Base-by-base conservation (phyloP, 2,797 vertebrate genomes). In the Sebastolobus alascanus region DNA sequence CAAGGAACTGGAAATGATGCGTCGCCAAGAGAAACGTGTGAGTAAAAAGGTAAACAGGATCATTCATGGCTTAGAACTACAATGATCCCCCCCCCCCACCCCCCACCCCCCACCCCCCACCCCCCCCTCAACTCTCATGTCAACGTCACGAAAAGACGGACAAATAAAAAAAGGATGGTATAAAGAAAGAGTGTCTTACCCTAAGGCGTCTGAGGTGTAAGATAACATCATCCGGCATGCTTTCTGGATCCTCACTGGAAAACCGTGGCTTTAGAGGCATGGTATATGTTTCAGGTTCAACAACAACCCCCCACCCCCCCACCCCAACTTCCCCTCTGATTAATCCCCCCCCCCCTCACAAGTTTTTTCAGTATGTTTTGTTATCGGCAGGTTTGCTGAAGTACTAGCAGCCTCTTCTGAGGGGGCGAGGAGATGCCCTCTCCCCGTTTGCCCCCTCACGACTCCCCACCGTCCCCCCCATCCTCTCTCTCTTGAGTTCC, bases 151-250 rank as follows among this genome's bases (percentile, higher is more conserved):
- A 43, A 46, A 76, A 11, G 25, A 60, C 1, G 8, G 52, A 43
- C 4, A 43, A 35, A 58, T 38, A 16, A 35, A 27, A 50, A 58
- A 31, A 38, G 1, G 1, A 27, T 9, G 2, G 33, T 20, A 59
- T 6, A 14, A 82, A 74, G 35, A 67, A 66, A 90, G 87, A 73
- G 70, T 82, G 84, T n/a, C 95, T 97, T 98, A 97, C 96, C 97
- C 95, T 95, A 91, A 93, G 95, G 95, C 91, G 90, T 95, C 94
- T 96, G 84, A 96, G 93, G 94, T 95, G 92, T 92, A 94, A 93
- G 91, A 94, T 92, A 89, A 91, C 95, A 94, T 95, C 94, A 96
- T 96, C 95, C 93, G 85, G 90, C 96, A 96, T 97, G 94, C 95
- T 97, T 94, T 94, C 94, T 65, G 94, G 93, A 92, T 96, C 80